Evolutionary conservation across 2,888 invertebrate species (phyloP).

Genomic region (Timema podura): DNA sequence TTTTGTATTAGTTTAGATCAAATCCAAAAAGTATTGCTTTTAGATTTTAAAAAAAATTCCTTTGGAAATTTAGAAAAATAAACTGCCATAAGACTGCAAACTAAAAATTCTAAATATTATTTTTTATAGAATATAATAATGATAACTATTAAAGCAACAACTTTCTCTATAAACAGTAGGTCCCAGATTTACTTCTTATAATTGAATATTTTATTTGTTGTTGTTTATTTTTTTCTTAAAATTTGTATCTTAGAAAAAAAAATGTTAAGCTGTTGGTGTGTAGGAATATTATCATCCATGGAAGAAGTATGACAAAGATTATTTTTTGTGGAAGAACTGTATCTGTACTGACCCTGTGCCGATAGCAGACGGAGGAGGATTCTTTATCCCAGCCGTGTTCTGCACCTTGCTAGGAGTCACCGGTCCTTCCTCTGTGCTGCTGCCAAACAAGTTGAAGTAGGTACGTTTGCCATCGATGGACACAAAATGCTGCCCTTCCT

Average conservation of each 20-base stretch:
- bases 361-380: constrained; percentile 34
- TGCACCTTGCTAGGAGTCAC: constrained; percentile 24
- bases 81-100: no score
- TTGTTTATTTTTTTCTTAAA: no score
- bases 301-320: neutral
- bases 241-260: neutral
- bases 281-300: neutral
- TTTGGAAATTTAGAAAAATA: no score
- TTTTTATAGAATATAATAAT: no score
- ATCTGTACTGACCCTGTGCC: constrained; percentile 25
- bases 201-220: no score
- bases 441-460: constrained; percentile 77
- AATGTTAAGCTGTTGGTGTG: neutral
- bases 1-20: no score
- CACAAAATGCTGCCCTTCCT: constrained; percentile 79
- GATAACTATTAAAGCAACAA: no score
- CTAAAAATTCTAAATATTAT: no score
- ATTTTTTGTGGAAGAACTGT: neutral
- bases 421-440: constrained; percentile 20
- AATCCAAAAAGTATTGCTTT: no score
- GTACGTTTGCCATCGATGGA: constrained; percentile 89
- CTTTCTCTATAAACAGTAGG: no score
- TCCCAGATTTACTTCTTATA: no score
- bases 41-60: no score
- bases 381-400: neutral